A percentile compares a stretch with the other conserved stretches of the same genome.
phyloP scores from a whole-genome alignment of 2,797 vertebrate genomes.

The Xenopus petersii region DNA sequence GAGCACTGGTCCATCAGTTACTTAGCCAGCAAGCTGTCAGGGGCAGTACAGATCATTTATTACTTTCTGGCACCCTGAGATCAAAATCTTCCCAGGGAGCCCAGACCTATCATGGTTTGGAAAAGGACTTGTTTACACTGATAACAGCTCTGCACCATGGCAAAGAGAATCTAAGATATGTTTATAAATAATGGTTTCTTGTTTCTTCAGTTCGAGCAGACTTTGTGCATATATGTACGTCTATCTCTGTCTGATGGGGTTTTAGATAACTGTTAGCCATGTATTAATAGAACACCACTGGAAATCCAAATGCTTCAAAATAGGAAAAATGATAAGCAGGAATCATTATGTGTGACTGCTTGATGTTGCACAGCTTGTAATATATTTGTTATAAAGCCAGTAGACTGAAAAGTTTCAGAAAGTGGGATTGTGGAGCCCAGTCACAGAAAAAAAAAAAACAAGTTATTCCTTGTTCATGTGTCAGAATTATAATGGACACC shows the following conservation, averaged over 20 bases:
- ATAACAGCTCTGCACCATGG: conserved; percentile 7
- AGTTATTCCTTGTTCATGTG: too few species aligned
- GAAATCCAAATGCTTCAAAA: not conserved
- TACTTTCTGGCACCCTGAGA: conserved; percentile 61
- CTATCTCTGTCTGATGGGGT: not conserved
- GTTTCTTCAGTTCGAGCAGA: not conserved
- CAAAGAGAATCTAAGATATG: not conserved
- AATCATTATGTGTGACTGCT: not conserved
- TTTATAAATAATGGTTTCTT: not conserved
- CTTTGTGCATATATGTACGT: not conserved
- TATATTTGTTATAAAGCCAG: not conserved
- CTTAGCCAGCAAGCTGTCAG: conserved; percentile 60
- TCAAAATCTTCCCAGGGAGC: conserved; percentile 55
- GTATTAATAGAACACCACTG: not conserved
- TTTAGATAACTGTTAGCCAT: not conserved
- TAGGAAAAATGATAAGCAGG: not conserved
- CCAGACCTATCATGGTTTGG: conserved; percentile 43
- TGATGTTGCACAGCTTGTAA: not conserved
- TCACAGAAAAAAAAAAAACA: too few species aligned
- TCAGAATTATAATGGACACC: too few species aligned
- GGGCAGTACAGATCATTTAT: conserved; percentile 60
- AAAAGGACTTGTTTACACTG: conserved; percentile 37
- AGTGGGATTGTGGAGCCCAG: too few species aligned
- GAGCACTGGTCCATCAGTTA: conserved; percentile 65
- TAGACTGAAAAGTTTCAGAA: too few species aligned